A percentile compares a stretch with the other conserved stretches of the same genome.
Conservation (phyloP, 1,140 invertebrate species). For the Theocolax elegans region DNA sequence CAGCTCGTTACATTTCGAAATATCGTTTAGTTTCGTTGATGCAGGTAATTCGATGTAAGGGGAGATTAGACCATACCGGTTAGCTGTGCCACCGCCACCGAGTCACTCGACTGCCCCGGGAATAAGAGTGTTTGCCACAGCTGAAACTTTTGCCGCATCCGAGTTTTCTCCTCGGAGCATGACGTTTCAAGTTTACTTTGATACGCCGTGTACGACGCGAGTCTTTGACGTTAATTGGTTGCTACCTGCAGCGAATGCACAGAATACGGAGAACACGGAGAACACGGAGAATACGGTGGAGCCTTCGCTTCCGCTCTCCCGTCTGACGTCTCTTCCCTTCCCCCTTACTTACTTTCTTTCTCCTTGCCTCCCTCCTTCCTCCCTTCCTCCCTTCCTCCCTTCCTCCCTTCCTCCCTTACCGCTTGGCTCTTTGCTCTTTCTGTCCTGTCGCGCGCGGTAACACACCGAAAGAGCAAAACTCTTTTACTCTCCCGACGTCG, state of each 20-base stretch:
- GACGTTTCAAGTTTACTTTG: conserved; percentile 13
- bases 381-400: background rate
- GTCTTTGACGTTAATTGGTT: conserved; percentile 28
- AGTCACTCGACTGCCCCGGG: background rate
- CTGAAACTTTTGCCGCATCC: background rate
- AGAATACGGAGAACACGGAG: too few relatives aligned
- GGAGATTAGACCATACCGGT: background rate
- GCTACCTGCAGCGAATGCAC: conserved; percentile 10
- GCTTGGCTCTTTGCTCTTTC: too few relatives aligned
- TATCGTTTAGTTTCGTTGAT: too few relatives aligned
- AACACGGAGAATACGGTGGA: too few relatives aligned
- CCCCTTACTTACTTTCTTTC: too few relatives aligned
- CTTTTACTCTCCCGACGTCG: background rate
- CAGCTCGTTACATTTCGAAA: too few relatives aligned
- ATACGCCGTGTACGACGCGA: conserved; percentile 5
- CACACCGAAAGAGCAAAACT: background rate
- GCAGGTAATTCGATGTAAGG: background rate
- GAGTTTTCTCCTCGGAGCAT: background rate
- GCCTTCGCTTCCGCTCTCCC: too few relatives aligned
- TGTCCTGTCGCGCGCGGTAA: too few relatives aligned
- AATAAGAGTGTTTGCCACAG: conserved; percentile 21
- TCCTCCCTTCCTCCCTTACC: background rate
- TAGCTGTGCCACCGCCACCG: background rate
- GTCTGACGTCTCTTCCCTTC: too few relatives aligned
- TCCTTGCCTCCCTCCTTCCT: too few relatives aligned